Evolutionary conservation across 2,113 vertebrate species (phyloP), one percentile per base, ranked within the genome.

Genomic region (Grammomys surdaster): DNA sequence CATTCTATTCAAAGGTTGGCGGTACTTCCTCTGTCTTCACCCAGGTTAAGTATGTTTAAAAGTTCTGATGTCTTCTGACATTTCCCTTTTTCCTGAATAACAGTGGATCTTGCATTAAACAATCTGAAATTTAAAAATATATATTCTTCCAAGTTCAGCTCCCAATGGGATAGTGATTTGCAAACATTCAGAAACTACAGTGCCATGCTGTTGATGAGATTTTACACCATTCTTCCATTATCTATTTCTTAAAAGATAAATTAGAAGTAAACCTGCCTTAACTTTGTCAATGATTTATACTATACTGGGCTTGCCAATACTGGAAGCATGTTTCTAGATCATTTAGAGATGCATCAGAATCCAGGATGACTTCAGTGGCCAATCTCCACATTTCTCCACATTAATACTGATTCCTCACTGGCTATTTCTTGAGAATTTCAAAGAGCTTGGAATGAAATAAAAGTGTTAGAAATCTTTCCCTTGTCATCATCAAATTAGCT

Each of bases 241-340:
- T 11, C 16, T 84, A 67, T 2, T 85, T 40, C 51, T 92, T 94
- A 86, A 95, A 92, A 85, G 75, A 69, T 85, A 93, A 92, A 95
- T 97, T 94, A 86, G 88, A 67, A 56, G 80, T 82, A 92, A 96
- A 85, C 67, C 78, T 16, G 10, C 78, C 86, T 95, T 77, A 60
- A 14, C 33, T 56, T 17, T 78, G 22, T 40, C 8, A 72, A 72
- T 93, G 80, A 90, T 72, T 94, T 85, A 81, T 17, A 93, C 40
- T 72, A 72, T 1, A 72, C 2, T 73, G 9, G 36, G 33, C 89
- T 96, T 89, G 40, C 36, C 20, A 93, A 84, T 63, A 72, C 46
- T 96, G 60, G 85, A 95, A 93, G 43, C 3, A 78, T 20, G 2
- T 43, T 36, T 80, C 28, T 80, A 56, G 75, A 76, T 95, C 46